A percentile compares a stretch with the other conserved stretches of the same genome.
Conservation (phyloP, 2,888 invertebrate species). For the Drosophila melanosoma region DNA sequence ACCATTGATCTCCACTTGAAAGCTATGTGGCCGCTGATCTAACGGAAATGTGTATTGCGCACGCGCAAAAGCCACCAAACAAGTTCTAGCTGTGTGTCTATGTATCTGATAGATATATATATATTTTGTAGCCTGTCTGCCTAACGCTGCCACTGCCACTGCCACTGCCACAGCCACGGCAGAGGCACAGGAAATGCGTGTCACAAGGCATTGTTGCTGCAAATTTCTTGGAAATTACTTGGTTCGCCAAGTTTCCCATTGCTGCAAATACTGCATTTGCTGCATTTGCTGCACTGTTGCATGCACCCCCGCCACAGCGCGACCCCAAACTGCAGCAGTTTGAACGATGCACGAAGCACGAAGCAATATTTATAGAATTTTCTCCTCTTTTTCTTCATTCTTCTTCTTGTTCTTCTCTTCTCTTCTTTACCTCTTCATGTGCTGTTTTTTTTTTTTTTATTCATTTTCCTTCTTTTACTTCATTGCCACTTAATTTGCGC, state of each 20-base stretch:
- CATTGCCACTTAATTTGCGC: slow-evolving; percentile 38
- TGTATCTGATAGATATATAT: slow-evolving; percentile 48
- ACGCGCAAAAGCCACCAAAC: slow-evolving; percentile 66
- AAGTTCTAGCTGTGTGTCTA: slow-evolving; percentile 32
- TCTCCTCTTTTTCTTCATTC: slow-evolving; percentile 9
- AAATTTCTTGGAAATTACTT: slow-evolving; percentile 53
- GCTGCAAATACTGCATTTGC: slow-evolving; percentile 21
- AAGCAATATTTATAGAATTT: slow-evolving; percentile 63
- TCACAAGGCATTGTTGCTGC: slow-evolving; percentile 50
- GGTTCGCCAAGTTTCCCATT: slow-evolving; percentile 55
- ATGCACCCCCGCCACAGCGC: slow-evolving; percentile 1
- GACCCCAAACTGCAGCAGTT: slow-evolving; percentile 23
- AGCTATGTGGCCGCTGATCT: slow-evolving; percentile 21
- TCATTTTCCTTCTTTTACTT: neutral
- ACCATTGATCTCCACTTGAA: slow-evolving; percentile 59
- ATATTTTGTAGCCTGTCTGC: slow-evolving; percentile 26
- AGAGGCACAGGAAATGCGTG: slow-evolving; percentile 63
- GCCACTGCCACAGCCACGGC: neutral
- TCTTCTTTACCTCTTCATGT: neutral
- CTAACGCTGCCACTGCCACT: neutral
- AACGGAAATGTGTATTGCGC: slow-evolving; percentile 65
- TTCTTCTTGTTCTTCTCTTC: neutral
- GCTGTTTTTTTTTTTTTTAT: neutral
- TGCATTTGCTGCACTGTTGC: neutral
- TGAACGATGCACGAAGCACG: slow-evolving; percentile 9